phyloP scores from a whole-genome alignment of 2,113 vertebrate species.

The Coreoperca whiteheadi region DNA sequence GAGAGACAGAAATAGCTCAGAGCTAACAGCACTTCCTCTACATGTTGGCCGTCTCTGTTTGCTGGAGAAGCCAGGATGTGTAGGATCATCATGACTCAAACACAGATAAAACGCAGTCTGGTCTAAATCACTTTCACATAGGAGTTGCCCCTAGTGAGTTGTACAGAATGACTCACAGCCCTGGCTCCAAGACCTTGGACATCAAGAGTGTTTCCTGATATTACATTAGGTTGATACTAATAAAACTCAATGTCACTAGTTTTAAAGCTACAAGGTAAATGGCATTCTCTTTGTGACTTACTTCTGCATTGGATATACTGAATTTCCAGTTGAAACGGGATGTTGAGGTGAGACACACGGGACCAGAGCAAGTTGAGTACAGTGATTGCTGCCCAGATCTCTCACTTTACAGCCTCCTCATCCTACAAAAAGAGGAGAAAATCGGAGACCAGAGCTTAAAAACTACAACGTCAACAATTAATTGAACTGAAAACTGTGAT shows the following conservation, averaged over 20 bases:
- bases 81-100: not conserved
- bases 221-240: not conserved
- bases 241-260: not conserved
- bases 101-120: conserved; percentile 6
- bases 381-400: not conserved
- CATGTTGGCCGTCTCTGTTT: not conserved
- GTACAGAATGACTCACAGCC: conserved; percentile 12
- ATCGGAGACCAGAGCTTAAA: not conserved
- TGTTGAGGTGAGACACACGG: not conserved
- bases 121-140: not conserved
- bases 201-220: not conserved
- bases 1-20: conserved; percentile 18
- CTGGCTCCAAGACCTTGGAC: not conserved
- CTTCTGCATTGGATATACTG: not conserved
- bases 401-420: not conserved
- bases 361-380: not conserved
- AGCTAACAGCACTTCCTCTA: conserved; percentile 21
- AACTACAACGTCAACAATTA: not conserved
- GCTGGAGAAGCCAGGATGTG: conserved; percentile 18
- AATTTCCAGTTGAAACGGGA: not conserved
- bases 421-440: not conserved
- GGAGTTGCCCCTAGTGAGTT: not conserved
- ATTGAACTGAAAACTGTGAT: not conserved
- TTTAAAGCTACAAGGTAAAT: conserved; percentile 1
- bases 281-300: not conserved